phyloP scores from a whole-genome alignment of 2,797 vertebrate genomes.

The Taeniopygia guttata region DNA sequence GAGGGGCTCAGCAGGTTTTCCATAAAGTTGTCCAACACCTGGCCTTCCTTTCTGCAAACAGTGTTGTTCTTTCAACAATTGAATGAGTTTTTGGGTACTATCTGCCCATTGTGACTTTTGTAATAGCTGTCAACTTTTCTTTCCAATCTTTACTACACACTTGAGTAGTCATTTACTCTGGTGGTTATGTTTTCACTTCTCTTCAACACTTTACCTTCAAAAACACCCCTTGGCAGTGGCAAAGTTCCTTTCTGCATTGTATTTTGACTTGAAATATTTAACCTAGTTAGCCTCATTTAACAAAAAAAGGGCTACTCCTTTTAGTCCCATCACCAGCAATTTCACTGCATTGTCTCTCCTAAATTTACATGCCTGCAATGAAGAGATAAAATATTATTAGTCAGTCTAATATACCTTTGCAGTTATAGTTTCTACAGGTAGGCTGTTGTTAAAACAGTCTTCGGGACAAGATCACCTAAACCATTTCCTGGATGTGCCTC shows the following conservation, averaged over 20 bases:
- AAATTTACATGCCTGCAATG: background rate
- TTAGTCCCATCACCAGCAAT: background rate
- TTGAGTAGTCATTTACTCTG: background rate
- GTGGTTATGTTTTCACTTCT: background rate
- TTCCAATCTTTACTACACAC: background rate
- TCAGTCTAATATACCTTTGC: background rate
- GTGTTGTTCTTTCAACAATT: background rate
- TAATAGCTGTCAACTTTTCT: background rate
- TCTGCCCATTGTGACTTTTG: rapidly evolving
- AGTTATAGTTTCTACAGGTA: background rate
- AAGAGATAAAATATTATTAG: background rate
- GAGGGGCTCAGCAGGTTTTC: background rate
- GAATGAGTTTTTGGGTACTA: background rate
- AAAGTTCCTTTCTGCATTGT: background rate
- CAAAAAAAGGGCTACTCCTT: background rate
- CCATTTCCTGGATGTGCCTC: background rate
- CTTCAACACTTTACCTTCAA: background rate
- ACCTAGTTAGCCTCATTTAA: background rate
- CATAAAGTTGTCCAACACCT: background rate
- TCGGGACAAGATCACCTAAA: background rate
- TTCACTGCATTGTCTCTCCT: background rate
- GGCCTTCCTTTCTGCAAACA: background rate
- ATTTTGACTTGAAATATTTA: background rate
- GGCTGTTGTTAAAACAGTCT: background rate
- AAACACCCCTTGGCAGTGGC: background rate